Percentiles rank a stretch among this genome's conserved stretches.
phyloP scores from a whole-genome alignment of 2,888 invertebrate genomes.

The Geotrupes spiniger region DNA sequence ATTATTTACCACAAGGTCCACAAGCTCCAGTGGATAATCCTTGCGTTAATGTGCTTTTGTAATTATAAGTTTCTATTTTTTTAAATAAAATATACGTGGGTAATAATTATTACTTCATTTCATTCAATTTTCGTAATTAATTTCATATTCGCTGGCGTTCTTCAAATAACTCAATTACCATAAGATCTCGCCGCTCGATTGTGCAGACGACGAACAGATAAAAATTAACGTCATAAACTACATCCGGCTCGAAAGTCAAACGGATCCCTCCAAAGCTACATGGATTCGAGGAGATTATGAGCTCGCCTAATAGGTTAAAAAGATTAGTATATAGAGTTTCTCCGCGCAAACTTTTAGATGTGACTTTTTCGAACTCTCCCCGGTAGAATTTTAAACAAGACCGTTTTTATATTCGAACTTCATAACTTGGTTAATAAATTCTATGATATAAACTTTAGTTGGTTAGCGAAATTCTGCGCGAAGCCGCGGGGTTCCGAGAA shows the following conservation, averaged over 20 bases:
- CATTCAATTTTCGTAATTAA: no score
- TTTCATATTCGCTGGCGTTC: no score
- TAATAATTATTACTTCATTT: no score
- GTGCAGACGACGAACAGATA: not conserved
- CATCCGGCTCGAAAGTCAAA: conserved; percentile 7
- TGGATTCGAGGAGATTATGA: conserved; percentile 20
- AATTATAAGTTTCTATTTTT: no score
- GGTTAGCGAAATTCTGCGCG: conserved; percentile 1
- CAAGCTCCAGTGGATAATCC: no score
- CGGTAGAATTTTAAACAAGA: conserved; percentile 23
- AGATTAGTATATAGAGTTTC: conserved; percentile 20
- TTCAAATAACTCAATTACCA: no score
- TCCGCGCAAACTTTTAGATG: conserved; percentile 18
- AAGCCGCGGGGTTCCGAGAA: not conserved
- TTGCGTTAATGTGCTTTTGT: no score
- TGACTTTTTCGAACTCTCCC: conserved; percentile 19
- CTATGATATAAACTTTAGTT: conserved; percentile 18
- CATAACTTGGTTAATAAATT: conserved; percentile 23
- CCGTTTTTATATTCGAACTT: conserved; percentile 20
- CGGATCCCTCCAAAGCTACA: conserved; percentile 9
- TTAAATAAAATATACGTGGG: no score
- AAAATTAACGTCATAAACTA: conserved; percentile 6
- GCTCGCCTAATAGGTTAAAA: conserved; percentile 25
- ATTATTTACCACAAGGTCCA: no score
- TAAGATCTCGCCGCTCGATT: no score